Conservation (phyloP, 2,797 vertebrate genomes). For the Geotria australis region DNA sequence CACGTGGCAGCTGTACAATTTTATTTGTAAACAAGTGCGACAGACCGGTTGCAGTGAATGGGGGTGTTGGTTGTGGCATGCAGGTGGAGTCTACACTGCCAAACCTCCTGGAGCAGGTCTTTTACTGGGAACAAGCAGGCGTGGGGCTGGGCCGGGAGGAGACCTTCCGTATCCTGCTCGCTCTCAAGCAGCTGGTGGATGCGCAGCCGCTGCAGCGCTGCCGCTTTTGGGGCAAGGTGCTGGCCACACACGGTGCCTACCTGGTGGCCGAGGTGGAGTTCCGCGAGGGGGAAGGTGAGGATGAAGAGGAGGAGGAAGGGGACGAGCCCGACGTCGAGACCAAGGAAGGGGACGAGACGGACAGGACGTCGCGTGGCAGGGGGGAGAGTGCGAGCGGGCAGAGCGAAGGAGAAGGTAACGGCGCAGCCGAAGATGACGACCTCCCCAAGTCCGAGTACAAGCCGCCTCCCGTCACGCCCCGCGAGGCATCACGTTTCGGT, state of each 20-base stretch:
- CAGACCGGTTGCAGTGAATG: too few species aligned
- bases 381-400: conserved; percentile 6
- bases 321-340: conserved; percentile 7
- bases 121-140: conserved; percentile 58
- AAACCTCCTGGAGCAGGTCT: conserved; percentile 40
- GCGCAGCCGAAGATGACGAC: conserved; percentile 1
- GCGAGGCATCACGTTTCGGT: conserved; percentile 31
- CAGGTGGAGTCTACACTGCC: conserved; percentile 26
- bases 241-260: conserved; percentile 41
- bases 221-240: conserved; percentile 68
- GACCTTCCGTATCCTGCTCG: conserved; percentile 37
- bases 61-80: too few species aligned
- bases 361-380: conserved; percentile 3
- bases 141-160: conserved; percentile 41
- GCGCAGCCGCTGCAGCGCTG: conserved; percentile 25
- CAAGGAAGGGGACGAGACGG: conserved; percentile 5
- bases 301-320: conserved; percentile 8
- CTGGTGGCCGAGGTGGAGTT: conserved; percentile 40
- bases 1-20: too few species aligned
- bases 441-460: conserved; percentile 23
- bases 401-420: too few species aligned
- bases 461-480: conserved; percentile 22
- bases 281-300: conserved; percentile 20
- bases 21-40: too few species aligned
- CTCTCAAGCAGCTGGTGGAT: conserved; percentile 37